A percentile compares a stretch with the other conserved stretches of the same genome.
Evolutionary conservation across 2,797 vertebrate species (phyloP).

Genomic region (Discoglossus pictus): DNA sequence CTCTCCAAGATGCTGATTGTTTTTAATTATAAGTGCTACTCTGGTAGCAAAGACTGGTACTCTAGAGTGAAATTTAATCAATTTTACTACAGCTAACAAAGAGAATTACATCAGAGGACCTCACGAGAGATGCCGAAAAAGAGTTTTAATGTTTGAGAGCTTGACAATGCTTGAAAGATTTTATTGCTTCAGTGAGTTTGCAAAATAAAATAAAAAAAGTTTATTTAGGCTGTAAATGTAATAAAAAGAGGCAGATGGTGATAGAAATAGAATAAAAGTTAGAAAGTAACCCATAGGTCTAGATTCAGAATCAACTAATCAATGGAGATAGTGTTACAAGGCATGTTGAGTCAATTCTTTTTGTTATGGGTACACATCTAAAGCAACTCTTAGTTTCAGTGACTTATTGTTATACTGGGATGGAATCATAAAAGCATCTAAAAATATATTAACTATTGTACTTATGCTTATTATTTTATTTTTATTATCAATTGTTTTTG

Average conservation of each 20-base stretch:
- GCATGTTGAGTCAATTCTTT: too few relatives aligned
- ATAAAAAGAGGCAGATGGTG: not conserved
- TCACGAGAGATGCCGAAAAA: not conserved
- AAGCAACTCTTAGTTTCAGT: too few relatives aligned
- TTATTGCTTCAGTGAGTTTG: constrained; percentile 28
- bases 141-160: constrained; percentile 16
- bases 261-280: too few relatives aligned
- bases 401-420: too few relatives aligned
- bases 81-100: constrained; percentile 52
- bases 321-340: too few relatives aligned
- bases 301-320: too few relatives aligned
- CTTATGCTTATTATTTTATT: too few relatives aligned
- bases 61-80: constrained; percentile 52
- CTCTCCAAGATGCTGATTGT: constrained; percentile 51
- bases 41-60: constrained; percentile 45
- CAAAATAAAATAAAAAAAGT: constrained; percentile 22
- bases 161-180: constrained; percentile 12
- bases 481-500: too few relatives aligned
- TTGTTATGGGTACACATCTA: too few relatives aligned
- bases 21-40: constrained; percentile 48
- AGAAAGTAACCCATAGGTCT: too few relatives aligned
- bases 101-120: constrained; percentile 24
- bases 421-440: too few relatives aligned
- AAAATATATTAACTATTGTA: too few relatives aligned
- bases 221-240: constrained; percentile 1